A percentile compares a stretch with the other conserved stretches of the same genome.
Evolutionary conservation across 37 sponge, comb jelly and placozoan genomes (phyloP).

Genomic region (Cladorhizidae sp.): DNA sequence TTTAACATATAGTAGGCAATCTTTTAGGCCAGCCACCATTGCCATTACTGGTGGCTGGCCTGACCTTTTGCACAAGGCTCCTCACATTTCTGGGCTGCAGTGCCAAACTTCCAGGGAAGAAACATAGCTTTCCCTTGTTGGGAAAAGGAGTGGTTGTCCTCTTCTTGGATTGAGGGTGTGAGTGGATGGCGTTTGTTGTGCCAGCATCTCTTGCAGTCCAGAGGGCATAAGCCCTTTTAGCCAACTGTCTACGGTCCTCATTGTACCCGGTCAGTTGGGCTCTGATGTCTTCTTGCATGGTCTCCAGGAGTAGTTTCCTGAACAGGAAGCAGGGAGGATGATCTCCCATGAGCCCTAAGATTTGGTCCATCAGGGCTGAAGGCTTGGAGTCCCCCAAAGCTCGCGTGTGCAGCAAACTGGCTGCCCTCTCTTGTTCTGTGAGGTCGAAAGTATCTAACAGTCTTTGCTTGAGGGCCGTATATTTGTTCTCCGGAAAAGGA

Average conservation of each 20-base stretch:
- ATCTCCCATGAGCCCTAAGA: background rate
- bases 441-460: too few species aligned
- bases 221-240: background rate
- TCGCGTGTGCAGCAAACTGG: too few species aligned
- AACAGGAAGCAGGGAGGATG: too few species aligned
- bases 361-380: background rate
- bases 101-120: too few species aligned
- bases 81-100: too few species aligned
- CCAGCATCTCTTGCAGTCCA: background rate
- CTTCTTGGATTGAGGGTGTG: background rate
- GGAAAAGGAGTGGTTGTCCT: background rate
- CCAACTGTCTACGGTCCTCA: too few species aligned
- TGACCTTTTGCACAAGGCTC: too few species aligned
- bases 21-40: background rate
- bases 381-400: conserved; percentile 9
- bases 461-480: too few species aligned
- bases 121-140: too few species aligned
- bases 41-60: too few species aligned
- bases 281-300: background rate
- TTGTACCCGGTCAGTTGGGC: background rate
- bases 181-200: background rate
- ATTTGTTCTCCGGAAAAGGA: too few species aligned
- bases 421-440: background rate
- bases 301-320: background rate
- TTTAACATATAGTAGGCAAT: too few species aligned